Evolutionary conservation across 2,113 vertebrate genomes (phyloP), one percentile per base, ranked within the genome.

Genomic region (Alligator mississippiensis): DNA sequence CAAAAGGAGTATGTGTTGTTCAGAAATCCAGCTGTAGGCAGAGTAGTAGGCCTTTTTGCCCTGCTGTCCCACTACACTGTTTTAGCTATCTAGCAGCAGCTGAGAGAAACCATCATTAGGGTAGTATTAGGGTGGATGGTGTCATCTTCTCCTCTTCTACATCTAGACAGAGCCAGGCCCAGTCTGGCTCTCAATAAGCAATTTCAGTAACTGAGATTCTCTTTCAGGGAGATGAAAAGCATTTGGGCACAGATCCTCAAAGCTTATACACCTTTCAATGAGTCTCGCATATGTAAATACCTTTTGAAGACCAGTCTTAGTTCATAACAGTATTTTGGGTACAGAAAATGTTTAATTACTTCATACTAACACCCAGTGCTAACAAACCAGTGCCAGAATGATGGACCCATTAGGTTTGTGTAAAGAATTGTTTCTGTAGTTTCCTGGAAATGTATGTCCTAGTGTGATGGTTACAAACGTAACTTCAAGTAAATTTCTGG

Each of bases 351-450:
- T 87, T 84, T 74, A 81, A 76, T 55, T 4, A 81, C 11, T 6
- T 59, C 90, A 5, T 17, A 11, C 27, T 82, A 77, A 54, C 75
- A 54, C 64, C 81, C 18, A 87, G 11, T 87, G 47, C 28, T 74
- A 77, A 70, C 4, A 6, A 2, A 27, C 8, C 63, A 55, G 5
- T 82, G 64, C 77, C 58, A 28, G 17, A 18, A 59, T 54, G 25
- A 17, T 90, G n/a, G 5, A 64, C 24, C 12, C 75, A 59, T 14
- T 27, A 85, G 85, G 85, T 72, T 27, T 81, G 57, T 63, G 24
- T 30, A 90, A 60, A 63, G 54, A 92, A 84, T 15, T 24, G 25
- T 13, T 85, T 79, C n/a, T 72, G 59, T 86, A 30, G 90, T 57
- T 74, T 77, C 30, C 0, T 66, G 74, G 58, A 88, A 72, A 81